These are phyloP conservation scores for Macrosiphum euphorbiae DNA, from an alignment of 2,888 invertebrate species.

Conservation along the genomic window DNA sequence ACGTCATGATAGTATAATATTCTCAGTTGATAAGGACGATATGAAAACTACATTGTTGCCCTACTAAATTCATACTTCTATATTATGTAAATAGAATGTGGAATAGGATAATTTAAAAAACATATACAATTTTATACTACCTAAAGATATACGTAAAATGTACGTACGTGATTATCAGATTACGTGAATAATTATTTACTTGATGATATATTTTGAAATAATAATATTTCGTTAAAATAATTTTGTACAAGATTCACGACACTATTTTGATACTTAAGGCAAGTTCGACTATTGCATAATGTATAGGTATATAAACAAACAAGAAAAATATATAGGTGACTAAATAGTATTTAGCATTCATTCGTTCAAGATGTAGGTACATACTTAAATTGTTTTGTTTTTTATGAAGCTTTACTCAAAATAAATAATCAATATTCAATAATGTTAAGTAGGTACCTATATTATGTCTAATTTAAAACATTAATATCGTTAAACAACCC, in stretches of 20 bases:
- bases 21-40: not conserved
- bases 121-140: not conserved
- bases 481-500: not conserved
- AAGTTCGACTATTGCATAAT: not conserved
- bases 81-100: not conserved
- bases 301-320: not conserved
- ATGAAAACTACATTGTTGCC: not conserved
- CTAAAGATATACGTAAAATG: not conserved
- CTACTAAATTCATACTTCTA: not conserved
- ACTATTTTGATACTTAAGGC: not conserved
- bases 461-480: not conserved
- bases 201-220: not conserved
- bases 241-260: not conserved
- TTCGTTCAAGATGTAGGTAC: not conserved
- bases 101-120: not conserved
- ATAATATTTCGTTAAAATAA: not conserved
- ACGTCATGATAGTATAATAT: not conserved
- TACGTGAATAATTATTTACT: not conserved
- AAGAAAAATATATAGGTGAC: not conserved
- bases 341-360: not conserved
- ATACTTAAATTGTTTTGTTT: not conserved
- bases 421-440: not conserved
- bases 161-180: no score
- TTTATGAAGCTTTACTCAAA: not conserved
- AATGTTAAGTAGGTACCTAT: not conserved